Conservation (phyloP, 2,113 vertebrate species). For the Rhagologus leucostigma region DNA sequence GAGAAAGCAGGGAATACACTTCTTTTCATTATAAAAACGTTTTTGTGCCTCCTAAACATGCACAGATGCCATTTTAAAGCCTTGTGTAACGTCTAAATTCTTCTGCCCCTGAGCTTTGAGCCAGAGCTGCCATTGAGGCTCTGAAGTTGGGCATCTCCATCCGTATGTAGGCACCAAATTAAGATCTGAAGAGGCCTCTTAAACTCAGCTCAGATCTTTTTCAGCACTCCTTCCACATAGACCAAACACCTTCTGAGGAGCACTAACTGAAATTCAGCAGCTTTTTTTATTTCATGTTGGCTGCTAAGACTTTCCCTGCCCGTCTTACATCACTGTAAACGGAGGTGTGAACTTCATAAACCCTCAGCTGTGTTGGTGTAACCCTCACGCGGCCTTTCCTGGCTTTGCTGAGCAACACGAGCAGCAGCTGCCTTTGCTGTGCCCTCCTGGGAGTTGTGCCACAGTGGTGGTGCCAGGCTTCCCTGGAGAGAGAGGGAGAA, state of each 20-base stretch:
- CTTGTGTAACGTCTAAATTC: neutral
- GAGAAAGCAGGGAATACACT: neutral
- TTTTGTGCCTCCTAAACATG: neutral
- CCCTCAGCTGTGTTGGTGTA: neutral
- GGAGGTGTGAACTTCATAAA: neutral
- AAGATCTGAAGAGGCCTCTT: neutral
- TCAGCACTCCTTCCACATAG: neutral
- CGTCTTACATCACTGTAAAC: rapidly evolving
- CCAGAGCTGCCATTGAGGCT: neutral
- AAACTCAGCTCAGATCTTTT: neutral
- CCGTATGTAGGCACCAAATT: neutral
- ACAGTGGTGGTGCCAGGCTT: neutral
- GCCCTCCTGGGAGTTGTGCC: neutral
- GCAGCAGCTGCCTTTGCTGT: neutral
- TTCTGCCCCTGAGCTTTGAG: neutral
- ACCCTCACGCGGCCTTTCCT: neutral
- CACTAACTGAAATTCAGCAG: neutral
- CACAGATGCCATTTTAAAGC: neutral
- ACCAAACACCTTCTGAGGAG: neutral
- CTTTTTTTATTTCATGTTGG: neutral
- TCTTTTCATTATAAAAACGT: neutral
- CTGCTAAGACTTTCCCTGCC: neutral
- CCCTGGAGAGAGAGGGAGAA: neutral
- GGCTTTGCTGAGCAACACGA: neutral
- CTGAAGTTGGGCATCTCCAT: neutral